Base-by-base conservation (phyloP, 2,888 invertebrate species). In the Acronicta leporina region DNA sequence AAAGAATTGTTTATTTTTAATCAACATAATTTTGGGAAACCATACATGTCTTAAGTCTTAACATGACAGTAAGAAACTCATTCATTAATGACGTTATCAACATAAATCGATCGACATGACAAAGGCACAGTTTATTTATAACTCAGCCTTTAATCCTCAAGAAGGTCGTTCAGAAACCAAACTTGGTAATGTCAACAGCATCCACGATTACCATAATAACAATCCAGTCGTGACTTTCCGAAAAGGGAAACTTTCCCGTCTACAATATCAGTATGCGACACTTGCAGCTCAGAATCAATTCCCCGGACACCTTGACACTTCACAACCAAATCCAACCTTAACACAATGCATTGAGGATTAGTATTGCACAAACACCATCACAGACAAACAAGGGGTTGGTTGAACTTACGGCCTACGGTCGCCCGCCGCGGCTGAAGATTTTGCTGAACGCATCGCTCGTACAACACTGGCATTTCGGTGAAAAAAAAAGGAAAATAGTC, bases 321-420 rank as follows among this genome's bases (percentile, higher is more conserved):
- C 60, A 76, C 56, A 74, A 71, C 54, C 75, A 70, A 69, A 69
- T 30, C 25, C 56, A 62, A 70, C 72, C 78, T 70, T 79, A 78
- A 75, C 62, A 63, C 62, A 27, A 62, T 50, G 48, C 55, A 49
- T 69, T 83, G 87, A 69, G 74, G 79, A 75, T 71, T 76, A 85
- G 66, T 82, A 77, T 79, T 60, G 70, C 59, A 77, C 67, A 63
- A 73, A 73, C 73, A 77, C 75, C 63, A 63, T 63, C 75, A 76
- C 74, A 69, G 69, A 82, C 75, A 80, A 73, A 77, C 79, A 80
- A 79, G 77, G 73, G 80, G 77, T 38, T 38, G 38, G 80, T 80
- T 77, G 77, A 78, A 93, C 93, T 93, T 93, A 92, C 92, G 84
- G 87, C 87, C 88, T 85, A 88, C 84, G 71, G 76, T 84, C 72